Evolutionary conservation across 2,888 invertebrate genomes (phyloP).

Genomic region (Ischnura elegans): DNA sequence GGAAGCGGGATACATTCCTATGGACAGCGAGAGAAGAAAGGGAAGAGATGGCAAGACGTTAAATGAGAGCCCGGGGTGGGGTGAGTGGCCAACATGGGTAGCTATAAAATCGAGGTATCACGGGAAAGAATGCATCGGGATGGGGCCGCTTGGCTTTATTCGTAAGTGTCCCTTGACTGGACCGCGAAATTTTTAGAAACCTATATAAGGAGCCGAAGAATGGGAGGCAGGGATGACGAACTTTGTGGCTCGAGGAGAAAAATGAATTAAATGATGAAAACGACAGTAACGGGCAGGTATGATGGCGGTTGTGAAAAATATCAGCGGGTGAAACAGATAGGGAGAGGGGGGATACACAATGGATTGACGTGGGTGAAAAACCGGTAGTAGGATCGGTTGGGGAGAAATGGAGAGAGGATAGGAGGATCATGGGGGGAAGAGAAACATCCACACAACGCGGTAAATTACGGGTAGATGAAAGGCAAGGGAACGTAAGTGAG

Average conservation of each 20-base stretch:
- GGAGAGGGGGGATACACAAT: background rate
- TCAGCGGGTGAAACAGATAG: background rate
- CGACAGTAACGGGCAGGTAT: slow-evolving; percentile 7
- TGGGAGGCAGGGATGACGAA: background rate
- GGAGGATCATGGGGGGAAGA: background rate
- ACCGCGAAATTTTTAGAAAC: background rate
- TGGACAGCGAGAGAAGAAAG: background rate
- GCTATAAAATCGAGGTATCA: slow-evolving; percentile 55
- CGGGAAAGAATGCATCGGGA: background rate
- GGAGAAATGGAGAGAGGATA: background rate
- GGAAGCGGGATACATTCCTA: slow-evolving; percentile 26
- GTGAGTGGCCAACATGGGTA: slow-evolving; percentile 32
- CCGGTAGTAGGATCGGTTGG: background rate
- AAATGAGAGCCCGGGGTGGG: slow-evolving; percentile 41
- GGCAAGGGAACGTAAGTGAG: slow-evolving; percentile 18
- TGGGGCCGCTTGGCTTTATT: background rate
- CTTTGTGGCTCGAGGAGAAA: background rate
- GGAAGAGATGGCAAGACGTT: background rate
- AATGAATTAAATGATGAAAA: background rate
- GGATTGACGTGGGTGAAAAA: too few species aligned
- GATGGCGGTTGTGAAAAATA: background rate
- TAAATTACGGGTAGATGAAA: slow-evolving; percentile 49
- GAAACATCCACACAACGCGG: slow-evolving; percentile 31
- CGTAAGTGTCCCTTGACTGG: background rate
- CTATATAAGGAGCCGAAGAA: background rate